Evolutionary conservation across 2,888 invertebrate species (phyloP).

Genomic region (Conomelus anceps): DNA sequence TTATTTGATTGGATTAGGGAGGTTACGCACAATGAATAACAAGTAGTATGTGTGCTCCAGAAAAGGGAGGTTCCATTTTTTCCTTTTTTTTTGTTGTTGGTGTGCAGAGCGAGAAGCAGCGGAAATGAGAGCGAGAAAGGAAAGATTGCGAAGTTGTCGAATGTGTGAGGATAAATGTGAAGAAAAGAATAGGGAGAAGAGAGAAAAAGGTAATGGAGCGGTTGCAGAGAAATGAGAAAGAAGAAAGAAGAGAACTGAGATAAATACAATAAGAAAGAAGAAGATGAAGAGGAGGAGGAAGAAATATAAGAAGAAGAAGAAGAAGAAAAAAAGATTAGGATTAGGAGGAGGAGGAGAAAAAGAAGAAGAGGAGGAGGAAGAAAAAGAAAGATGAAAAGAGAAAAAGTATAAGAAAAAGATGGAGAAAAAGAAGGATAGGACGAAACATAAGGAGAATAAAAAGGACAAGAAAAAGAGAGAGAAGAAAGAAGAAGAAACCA

Average conservation of each 20-base stretch:
- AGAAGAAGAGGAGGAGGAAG: no score
- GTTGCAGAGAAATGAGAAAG: background rate
- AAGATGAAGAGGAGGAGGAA: no score
- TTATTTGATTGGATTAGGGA: conserved; percentile 13
- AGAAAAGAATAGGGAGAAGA: background rate
- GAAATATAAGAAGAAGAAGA: no score
- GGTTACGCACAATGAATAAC: conserved; percentile 5
- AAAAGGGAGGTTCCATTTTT: background rate
- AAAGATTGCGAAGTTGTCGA: background rate
- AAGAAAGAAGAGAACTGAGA: background rate
- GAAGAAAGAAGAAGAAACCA: no score
- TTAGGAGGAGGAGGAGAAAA: no score
- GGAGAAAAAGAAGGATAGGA: background rate
- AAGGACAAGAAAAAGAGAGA: background rate
- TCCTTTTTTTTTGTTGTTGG: background rate
- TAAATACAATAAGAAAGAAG: no score
- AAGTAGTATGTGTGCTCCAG: background rate
- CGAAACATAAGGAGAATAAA: background rate
- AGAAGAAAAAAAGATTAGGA: no score
- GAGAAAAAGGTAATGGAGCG: background rate
- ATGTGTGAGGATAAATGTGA: background rate
- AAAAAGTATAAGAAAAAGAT: background rate
- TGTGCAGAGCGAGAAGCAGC: background rate
- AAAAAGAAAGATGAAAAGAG: no score
- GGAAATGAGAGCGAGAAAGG: background rate